Conservation (phyloP, 2,888 invertebrate genomes). For the Panopea generosa region DNA sequence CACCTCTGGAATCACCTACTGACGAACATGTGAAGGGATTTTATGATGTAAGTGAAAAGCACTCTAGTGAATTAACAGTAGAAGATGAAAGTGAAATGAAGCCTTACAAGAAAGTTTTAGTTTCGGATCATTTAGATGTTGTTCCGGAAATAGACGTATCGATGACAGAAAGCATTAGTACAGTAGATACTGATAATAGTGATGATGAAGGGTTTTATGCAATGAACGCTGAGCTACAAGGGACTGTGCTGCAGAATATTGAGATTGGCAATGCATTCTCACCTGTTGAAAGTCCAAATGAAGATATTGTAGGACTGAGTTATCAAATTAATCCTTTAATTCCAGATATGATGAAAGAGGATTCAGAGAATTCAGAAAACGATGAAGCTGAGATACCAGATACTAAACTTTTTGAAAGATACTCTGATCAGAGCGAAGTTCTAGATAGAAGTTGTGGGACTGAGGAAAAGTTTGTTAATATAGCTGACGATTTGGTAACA, state of each 20-base stretch:
- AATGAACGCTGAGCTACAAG: slow-evolving; percentile 51
- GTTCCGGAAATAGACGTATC: slow-evolving; percentile 34
- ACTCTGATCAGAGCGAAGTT: not conserved
- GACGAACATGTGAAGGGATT: slow-evolving; percentile 30
- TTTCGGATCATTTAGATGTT: not conserved
- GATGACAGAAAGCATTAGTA: slow-evolving; percentile 23
- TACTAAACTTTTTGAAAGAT: not conserved
- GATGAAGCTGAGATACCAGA: slow-evolving; percentile 2
- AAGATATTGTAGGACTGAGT: slow-evolving; percentile 32
- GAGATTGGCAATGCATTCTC: slow-evolving; percentile 55
- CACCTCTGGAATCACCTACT: slow-evolving; percentile 44
- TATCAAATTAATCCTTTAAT: slow-evolving; percentile 58
- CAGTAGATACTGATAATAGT: slow-evolving; percentile 16
- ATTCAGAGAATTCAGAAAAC: slow-evolving; percentile 7
- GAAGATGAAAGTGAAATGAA: slow-evolving; percentile 9
- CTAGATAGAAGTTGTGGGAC: no score
- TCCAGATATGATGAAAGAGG: slow-evolving; percentile 29
- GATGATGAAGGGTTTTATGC: slow-evolving; percentile 34
- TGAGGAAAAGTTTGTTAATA: slow-evolving; percentile 10
- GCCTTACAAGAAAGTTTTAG: not conserved
- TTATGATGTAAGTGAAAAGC: slow-evolving; percentile 42
- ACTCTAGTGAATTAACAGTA: slow-evolving; percentile 5
- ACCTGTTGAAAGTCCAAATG: slow-evolving; percentile 59
- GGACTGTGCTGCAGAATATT: slow-evolving; percentile 57
- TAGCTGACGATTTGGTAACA: slow-evolving; percentile 50